These are phyloP conservation scores for Lysiphlebus fabarum DNA, from an alignment of 1,140 invertebrate species.

Conservation along the genomic window DNA sequence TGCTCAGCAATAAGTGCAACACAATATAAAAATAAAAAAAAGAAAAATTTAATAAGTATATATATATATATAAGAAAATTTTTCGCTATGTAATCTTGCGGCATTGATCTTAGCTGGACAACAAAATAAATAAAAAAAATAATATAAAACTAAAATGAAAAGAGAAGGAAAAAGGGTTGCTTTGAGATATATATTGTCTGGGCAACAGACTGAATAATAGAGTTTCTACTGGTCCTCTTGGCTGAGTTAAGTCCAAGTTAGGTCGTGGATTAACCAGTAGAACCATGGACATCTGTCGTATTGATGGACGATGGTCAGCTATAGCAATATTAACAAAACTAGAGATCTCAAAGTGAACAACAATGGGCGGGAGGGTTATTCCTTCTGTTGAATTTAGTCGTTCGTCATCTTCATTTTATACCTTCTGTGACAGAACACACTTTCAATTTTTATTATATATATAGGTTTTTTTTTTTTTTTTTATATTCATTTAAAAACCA, in stretches of 20 bases:
- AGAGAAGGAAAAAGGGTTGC: conserved; percentile 39
- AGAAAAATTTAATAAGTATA: conserved; percentile 24
- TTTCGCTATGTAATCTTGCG: conserved; percentile 56
- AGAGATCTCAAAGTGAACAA: conserved; percentile 49
- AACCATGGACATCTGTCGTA: conserved; percentile 49
- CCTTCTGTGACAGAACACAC: too few relatives aligned
- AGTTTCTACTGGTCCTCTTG: conserved; percentile 45
- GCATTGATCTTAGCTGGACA: conserved; percentile 44
- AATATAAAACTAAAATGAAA: conserved; percentile 7
- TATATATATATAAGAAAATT: conserved; percentile 27
- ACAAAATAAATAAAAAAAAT: too few relatives aligned
- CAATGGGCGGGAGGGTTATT: conserved; percentile 35
- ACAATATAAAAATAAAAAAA: conserved; percentile 30
- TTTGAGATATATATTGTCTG: conserved; percentile 26
- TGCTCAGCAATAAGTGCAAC: not conserved
- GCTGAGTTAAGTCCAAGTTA: conserved; percentile 45
- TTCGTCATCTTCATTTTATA: conserved; percentile 17
- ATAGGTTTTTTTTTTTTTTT: too few relatives aligned
- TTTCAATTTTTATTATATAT: too few relatives aligned
- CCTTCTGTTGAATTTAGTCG: conserved; percentile 17
- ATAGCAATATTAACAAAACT: conserved; percentile 1
- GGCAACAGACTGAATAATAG: conserved; percentile 37
- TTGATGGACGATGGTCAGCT: conserved; percentile 51
- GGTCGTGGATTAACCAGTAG: conserved; percentile 46
- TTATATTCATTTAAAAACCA: too few relatives aligned